phyloP scores from a whole-genome alignment of 2,113 vertebrate species.

The Nerophis ophidion region DNA sequence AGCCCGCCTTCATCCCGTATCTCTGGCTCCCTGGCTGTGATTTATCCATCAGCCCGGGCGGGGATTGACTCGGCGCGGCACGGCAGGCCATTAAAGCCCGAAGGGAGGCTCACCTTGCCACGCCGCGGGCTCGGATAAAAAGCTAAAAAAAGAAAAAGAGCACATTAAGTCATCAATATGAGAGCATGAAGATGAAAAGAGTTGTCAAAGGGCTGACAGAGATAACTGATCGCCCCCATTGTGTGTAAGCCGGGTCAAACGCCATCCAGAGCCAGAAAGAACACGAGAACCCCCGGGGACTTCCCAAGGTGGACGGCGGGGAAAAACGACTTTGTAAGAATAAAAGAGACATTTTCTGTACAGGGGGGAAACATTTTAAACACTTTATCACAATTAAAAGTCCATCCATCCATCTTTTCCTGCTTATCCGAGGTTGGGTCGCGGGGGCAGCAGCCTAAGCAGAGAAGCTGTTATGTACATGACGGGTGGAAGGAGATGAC shows the following conservation, averaged over 20 bases:
- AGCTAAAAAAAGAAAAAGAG: conserved; percentile 59
- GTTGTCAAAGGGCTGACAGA: conserved; percentile 66
- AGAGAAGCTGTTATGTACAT: too few species aligned
- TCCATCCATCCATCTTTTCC: too few species aligned
- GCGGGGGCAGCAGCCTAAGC: too few species aligned
- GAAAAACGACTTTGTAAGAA: conserved; percentile 12
- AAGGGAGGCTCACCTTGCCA: conserved; percentile 71
- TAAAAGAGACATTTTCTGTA: conserved; percentile 32
- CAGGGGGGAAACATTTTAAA: not conserved
- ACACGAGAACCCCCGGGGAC: conserved; percentile 19
- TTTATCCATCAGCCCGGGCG: conserved; percentile 61
- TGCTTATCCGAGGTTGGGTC: too few species aligned
- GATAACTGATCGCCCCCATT: conserved; percentile 67
- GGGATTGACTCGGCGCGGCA: conserved; percentile 62
- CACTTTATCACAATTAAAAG: not conserved
- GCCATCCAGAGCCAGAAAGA: conserved; percentile 38
- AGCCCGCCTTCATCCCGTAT: conserved; percentile 29
- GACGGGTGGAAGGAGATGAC: too few species aligned
- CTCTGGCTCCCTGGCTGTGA: conserved; percentile 42
- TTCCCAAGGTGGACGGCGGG: conserved; percentile 20
- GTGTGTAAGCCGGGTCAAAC: conserved; percentile 57
- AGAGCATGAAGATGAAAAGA: conserved; percentile 71
- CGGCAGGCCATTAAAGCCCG: conserved; percentile 64
- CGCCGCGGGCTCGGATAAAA: conserved; percentile 73
- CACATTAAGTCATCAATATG: conserved; percentile 74